A percentile compares a stretch with the other conserved stretches of the same genome.
Evolutionary conservation across 1,140 invertebrate species (phyloP).

Genomic region (Akabosia matsudoensis): DNA sequence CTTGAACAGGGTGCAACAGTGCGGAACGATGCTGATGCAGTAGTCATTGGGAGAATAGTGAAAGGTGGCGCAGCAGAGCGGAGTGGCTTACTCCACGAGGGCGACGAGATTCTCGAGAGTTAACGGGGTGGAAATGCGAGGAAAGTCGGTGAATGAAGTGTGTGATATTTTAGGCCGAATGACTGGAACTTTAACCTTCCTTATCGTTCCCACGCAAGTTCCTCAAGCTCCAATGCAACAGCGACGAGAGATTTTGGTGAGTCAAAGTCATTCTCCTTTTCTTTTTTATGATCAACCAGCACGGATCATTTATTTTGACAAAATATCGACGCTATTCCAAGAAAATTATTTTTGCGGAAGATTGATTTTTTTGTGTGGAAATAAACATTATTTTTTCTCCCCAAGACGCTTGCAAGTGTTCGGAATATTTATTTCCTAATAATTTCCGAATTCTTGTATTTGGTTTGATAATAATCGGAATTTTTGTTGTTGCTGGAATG

Average conservation of each 20-base stretch:
- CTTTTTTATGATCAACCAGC: neutral
- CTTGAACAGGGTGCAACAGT: slow-evolving; percentile 92
- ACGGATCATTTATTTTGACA: neutral
- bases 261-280: slow-evolving; percentile 15
- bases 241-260: slow-evolving; percentile 56
- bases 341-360: too few relatives aligned
- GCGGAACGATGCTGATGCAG: slow-evolving; percentile 86
- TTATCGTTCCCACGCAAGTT: slow-evolving; percentile 69
- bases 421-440: too few relatives aligned
- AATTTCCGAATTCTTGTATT: too few relatives aligned
- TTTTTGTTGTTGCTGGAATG: slow-evolving; percentile 77
- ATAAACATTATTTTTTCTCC: too few relatives aligned
- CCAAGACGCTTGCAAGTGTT: too few relatives aligned
- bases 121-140: slow-evolving; percentile 91
- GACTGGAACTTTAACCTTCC: slow-evolving; percentile 87
- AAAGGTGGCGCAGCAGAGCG: slow-evolving; percentile 92
- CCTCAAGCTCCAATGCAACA: slow-evolving; percentile 48
- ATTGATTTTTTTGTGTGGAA: too few relatives aligned
- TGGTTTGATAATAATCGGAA: slow-evolving; percentile 97
- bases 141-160: slow-evolving; percentile 95
- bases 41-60: slow-evolving; percentile 92
- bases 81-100: slow-evolving; percentile 88
- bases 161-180: slow-evolving; percentile 91
- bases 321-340: too few relatives aligned
- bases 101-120: slow-evolving; percentile 96